Evolutionary conservation across 2,113 vertebrate genomes (phyloP).

Genomic region (Grammomys surdaster): DNA sequence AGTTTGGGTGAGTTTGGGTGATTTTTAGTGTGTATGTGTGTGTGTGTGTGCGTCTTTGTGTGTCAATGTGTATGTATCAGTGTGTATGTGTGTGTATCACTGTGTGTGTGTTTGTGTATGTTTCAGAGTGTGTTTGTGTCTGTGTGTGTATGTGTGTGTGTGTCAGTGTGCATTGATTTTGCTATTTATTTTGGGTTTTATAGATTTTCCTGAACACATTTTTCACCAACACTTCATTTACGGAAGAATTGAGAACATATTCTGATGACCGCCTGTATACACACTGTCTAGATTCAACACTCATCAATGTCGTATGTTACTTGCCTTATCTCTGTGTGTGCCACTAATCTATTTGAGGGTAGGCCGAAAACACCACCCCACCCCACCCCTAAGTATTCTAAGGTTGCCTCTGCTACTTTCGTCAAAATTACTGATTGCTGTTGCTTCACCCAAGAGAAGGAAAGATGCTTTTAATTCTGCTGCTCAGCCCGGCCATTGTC

Average conservation of each 20-base stretch:
- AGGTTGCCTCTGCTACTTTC: slow-evolving; percentile 28
- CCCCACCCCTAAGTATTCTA: background rate
- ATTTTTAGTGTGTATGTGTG: background rate
- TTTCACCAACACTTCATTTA: slow-evolving; percentile 48
- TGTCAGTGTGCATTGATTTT: background rate
- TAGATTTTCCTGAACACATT: background rate
- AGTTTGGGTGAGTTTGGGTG: background rate
- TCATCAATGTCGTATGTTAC: background rate
- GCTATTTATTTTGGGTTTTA: background rate
- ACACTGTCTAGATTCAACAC: background rate
- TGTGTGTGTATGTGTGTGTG: background rate
- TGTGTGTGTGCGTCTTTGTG: background rate
- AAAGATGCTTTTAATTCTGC: background rate
- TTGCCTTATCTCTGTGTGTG: background rate
- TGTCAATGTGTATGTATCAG: too few species aligned
- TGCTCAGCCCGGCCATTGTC: background rate
- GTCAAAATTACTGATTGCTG: background rate
- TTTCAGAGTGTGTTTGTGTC: background rate
- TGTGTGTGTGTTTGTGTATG: background rate
- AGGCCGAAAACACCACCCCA: background rate
- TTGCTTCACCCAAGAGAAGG: slow-evolving; percentile 21
- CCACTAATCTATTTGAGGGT: background rate
- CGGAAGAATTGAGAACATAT: slow-evolving; percentile 35
- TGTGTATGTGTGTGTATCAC: background rate
- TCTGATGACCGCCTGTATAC: background rate